Percentiles rank a stretch among this genome's conserved stretches.
Evolutionary conservation across 2,888 invertebrate genomes (phyloP).

Genomic region (Eristalis arbustorum): DNA sequence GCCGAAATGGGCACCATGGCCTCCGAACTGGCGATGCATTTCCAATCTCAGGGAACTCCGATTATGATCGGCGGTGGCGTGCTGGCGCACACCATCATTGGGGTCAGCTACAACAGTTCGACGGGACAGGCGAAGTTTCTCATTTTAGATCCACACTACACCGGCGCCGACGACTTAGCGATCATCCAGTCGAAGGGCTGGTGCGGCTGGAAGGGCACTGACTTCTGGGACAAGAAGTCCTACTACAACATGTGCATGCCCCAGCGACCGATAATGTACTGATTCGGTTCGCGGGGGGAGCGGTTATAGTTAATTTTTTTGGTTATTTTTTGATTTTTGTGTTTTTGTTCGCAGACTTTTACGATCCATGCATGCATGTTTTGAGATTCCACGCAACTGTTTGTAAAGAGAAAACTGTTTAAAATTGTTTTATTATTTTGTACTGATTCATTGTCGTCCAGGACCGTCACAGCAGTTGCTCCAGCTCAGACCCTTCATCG

Average conservation of each 20-base stretch:
- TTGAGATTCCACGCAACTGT: conserved; percentile 6
- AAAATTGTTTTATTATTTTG: conserved; percentile 44
- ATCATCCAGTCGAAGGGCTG: conserved; percentile 91
- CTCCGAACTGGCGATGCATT: conserved; percentile 93
- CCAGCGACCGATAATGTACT: conserved; percentile 80
- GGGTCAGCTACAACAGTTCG: conserved; percentile 91
- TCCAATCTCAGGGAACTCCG: conserved; percentile 95
- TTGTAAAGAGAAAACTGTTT: conserved; percentile 28
- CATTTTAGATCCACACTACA: conserved; percentile 99
- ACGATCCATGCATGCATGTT: background rate
- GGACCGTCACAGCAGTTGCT: no score
- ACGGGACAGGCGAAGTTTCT: conserved; percentile 93
- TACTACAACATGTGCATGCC: conserved; percentile 99
- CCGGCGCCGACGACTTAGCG: conserved; percentile 90
- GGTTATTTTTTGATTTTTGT: conserved; percentile 19
- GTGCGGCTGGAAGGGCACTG: conserved; percentile 97
- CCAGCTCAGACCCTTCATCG: no score
- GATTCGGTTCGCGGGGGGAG: conserved; percentile 33
- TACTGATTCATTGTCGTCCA: conserved; percentile 45
- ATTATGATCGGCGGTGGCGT: conserved; percentile 99
- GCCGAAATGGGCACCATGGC: conserved; percentile 89
- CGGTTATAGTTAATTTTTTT: conserved; percentile 1
- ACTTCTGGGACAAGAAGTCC: conserved; percentile 97
- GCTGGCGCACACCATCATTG: conserved; percentile 98
- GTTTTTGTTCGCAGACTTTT: conserved; percentile 32